These are phyloP conservation scores for Pachydiplax longipennis DNA, from an alignment of 2,888 invertebrate species.

Conservation along the genomic window DNA sequence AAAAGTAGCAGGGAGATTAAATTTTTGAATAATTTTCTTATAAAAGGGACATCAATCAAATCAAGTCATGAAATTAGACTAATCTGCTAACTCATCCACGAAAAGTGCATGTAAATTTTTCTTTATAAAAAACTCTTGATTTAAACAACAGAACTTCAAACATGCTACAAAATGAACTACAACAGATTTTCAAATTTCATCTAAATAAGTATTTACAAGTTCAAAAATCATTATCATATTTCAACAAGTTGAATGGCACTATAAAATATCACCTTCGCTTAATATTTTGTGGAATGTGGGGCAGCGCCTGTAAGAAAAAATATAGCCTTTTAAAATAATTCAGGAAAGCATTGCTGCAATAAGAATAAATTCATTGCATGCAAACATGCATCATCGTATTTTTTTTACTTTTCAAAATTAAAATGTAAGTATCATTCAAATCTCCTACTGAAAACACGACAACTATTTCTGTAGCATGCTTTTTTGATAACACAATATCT, in stretches of 20 bases:
- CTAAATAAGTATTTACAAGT: constrained; percentile 11
- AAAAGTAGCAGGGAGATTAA: background rate
- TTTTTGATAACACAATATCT: background rate
- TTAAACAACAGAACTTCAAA: background rate
- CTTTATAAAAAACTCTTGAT: background rate
- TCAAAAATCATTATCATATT: constrained; percentile 16
- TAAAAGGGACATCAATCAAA: background rate
- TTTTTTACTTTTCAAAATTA: background rate
- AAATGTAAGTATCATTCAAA: background rate
- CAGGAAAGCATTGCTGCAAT: background rate
- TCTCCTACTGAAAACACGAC: background rate
- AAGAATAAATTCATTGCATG: background rate
- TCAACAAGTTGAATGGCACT: constrained; percentile 20
- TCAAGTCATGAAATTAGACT: background rate
- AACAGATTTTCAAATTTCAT: background rate
- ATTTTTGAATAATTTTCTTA: background rate
- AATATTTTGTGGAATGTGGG: constrained; percentile 42
- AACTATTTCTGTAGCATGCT: background rate
- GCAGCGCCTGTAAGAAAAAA: constrained; percentile 11
- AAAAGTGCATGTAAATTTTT: background rate
- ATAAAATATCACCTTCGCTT: constrained; percentile 42
- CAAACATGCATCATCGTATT: background rate
- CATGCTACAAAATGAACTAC: constrained; percentile 30
- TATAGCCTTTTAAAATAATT: background rate
- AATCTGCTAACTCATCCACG: background rate